Conservation (phyloP, 2,797 vertebrate species). For the Chaunax sp. region DNA sequence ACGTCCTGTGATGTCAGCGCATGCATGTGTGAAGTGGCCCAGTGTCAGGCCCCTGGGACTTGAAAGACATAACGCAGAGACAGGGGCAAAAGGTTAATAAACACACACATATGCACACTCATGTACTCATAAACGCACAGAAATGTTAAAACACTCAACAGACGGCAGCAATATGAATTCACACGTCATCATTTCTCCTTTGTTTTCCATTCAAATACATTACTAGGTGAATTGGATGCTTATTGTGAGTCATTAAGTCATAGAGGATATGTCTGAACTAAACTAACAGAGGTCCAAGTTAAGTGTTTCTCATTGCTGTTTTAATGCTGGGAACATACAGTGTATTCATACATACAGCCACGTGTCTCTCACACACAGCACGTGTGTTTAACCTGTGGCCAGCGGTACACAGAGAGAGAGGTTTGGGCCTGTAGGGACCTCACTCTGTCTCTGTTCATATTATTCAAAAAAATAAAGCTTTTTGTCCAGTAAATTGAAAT, state of each 20-base stretch:
- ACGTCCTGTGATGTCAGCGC: slow-evolving; percentile 56
- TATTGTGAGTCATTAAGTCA: slow-evolving; percentile 11
- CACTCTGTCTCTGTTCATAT: slow-evolving; percentile 63
- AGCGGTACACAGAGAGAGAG: slow-evolving; percentile 3
- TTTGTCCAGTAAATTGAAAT: slow-evolving; percentile 71
- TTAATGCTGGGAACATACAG: slow-evolving; percentile 11
- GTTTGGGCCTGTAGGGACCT: slow-evolving; percentile 44
- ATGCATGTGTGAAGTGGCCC: slow-evolving; percentile 45
- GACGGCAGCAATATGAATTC: slow-evolving; percentile 28
- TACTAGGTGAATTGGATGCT: slow-evolving; percentile 2
- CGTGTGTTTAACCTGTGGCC: slow-evolving; percentile 47
- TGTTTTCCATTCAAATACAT: slow-evolving; percentile 29
- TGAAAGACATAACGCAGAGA: slow-evolving; percentile 74
- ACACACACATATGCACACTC: slow-evolving; percentile 49
- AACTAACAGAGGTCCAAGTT: slow-evolving; percentile 2
- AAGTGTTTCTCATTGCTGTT: slow-evolving; percentile 21
- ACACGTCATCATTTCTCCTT: slow-evolving; percentile 30
- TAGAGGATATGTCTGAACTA: slow-evolving; percentile 9
- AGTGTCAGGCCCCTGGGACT: slow-evolving; percentile 62
- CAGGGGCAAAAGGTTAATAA: slow-evolving; percentile 74
- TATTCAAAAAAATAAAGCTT: slow-evolving; percentile 66
- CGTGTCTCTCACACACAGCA: slow-evolving; percentile 38
- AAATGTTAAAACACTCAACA: slow-evolving; percentile 54
- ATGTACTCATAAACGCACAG: slow-evolving; percentile 16
- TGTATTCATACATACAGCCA: slow-evolving; percentile 16